Percentiles rank a stretch among this genome's conserved stretches.
Conservation (phyloP, 2,888 invertebrate genomes). For the Agonum fuliginosum region DNA sequence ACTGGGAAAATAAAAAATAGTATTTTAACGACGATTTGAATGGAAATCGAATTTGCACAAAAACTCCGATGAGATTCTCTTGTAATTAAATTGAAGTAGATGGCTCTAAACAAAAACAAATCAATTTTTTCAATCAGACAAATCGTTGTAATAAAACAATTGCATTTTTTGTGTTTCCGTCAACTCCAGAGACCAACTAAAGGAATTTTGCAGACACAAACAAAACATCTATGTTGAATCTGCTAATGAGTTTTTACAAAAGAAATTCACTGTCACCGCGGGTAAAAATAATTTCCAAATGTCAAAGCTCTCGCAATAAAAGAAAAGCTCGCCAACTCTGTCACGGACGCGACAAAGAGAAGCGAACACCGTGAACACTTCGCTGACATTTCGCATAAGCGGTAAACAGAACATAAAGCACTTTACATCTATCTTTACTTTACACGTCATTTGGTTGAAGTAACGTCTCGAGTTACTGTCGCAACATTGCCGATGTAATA, state of each 20-base stretch:
- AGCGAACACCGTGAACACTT: not conserved
- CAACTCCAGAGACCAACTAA: not conserved
- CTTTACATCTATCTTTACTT: slow-evolving; percentile 50
- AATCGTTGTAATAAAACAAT: not conserved
- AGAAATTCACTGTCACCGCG: not conserved
- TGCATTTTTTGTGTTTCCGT: not conserved
- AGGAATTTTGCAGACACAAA: not conserved
- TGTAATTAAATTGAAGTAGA: slow-evolving; percentile 1
- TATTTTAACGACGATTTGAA: too few species aligned
- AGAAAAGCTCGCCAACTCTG: not conserved
- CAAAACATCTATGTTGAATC: not conserved
- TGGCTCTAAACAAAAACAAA: not conserved
- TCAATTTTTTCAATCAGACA: not conserved
- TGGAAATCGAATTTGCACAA: too few species aligned
- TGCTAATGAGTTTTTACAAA: slow-evolving; percentile 6
- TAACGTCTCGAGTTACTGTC: slow-evolving; percentile 42
- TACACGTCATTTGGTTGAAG: slow-evolving; percentile 46
- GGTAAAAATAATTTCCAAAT: slow-evolving; percentile 17
- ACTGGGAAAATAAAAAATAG: too few species aligned
- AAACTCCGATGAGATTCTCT: not conserved
- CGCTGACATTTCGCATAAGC: slow-evolving; percentile 28
- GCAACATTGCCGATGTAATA: slow-evolving; percentile 19
- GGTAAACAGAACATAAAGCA: slow-evolving; percentile 39
- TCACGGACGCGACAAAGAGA: not conserved
- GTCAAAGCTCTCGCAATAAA: slow-evolving; percentile 9